These are phyloP conservation scores for Chorisops tibialis DNA, from an alignment of 2,888 invertebrate species.

Conservation along the genomic window DNA sequence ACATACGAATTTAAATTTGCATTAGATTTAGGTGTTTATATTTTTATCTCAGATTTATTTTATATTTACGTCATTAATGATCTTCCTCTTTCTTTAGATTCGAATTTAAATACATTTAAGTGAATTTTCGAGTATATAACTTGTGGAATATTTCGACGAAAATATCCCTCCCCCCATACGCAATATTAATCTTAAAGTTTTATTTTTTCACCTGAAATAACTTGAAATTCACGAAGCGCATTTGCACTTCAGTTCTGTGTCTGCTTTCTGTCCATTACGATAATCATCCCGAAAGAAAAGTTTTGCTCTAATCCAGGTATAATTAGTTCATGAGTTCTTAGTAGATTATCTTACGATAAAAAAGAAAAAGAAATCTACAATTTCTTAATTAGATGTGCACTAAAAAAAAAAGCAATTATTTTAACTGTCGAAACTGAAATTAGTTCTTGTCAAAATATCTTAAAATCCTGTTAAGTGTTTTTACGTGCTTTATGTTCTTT, in stretches of 20 bases:
- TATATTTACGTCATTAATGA: no score
- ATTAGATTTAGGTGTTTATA: no score
- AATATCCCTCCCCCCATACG: no score
- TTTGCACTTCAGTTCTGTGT: slow-evolving; percentile 26
- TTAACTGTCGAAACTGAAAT: slow-evolving; percentile 1
- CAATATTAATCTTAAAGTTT: no score
- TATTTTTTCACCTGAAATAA: slow-evolving; percentile 27
- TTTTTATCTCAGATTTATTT: no score
- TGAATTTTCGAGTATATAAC: no score
- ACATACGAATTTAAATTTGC: no score
- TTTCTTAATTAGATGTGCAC: background rate
- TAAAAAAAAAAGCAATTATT: background rate
- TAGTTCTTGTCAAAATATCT: slow-evolving; percentile 11
- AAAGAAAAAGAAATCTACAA: background rate
- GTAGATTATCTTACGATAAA: background rate
- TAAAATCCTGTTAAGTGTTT: no score
- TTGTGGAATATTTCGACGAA: no score
- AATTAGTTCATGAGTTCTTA: slow-evolving; percentile 8
- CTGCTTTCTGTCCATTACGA: slow-evolving; percentile 26
- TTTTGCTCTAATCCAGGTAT: slow-evolving; percentile 13
- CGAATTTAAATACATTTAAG: no score
- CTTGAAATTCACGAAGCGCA: slow-evolving; percentile 18
- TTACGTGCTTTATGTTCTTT: no score
- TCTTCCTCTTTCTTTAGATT: no score
- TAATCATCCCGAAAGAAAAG: slow-evolving; percentile 24